Evolutionary conservation across 2,797 vertebrate species (phyloP), one percentile per base, ranked within the genome.

Genomic region (Acipenser oxyrinchus): DNA sequence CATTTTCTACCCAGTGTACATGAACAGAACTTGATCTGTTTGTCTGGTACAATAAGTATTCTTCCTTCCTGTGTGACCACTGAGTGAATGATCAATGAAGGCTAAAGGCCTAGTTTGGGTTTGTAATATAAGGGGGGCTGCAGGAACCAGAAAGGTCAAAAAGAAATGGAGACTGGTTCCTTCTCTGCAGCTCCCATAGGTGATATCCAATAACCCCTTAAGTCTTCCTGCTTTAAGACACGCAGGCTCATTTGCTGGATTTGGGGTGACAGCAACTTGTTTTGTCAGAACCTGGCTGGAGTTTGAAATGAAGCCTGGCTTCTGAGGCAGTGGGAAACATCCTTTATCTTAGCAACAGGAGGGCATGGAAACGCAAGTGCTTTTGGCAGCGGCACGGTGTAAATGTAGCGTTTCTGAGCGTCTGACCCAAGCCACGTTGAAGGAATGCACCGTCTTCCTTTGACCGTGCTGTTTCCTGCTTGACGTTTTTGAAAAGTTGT

Each of bases 171-270:
- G 91, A 89, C 87, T 82, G 82, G 89, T 89, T 92, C 89, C 86
- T 88, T 37, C 87, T 85, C 81, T 83, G 80, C 60, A 62, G 75
- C 84, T 93, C 91, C 78, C 79, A 37, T 69, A 73, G 92, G 91
- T 89, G 86, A 90, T 90, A 89, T 90, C 86, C 89, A 91, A 90
- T 94, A 93, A 91, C 88, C 88, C 83, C 87, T 88, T 80, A 77
- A 71, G 78, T 81, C 87, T 89, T 83, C 84, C 78, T 83, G 72
- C 79, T 74, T 80, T 74, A 79, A 76, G 75, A 86, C 82, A 86
- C 82, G 69, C 74, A 77, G 76, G 74, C 82, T 84, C 78, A 80
- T 87, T 86, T 84, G 85, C 85, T 91, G 82, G 73, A 86, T 88
- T 83, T 85, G 82, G 83, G 85, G 83, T 82, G 89, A 91, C 84